phyloP scores from a whole-genome alignment of 1,140 invertebrate genomes.

The Bombus huntii region DNA sequence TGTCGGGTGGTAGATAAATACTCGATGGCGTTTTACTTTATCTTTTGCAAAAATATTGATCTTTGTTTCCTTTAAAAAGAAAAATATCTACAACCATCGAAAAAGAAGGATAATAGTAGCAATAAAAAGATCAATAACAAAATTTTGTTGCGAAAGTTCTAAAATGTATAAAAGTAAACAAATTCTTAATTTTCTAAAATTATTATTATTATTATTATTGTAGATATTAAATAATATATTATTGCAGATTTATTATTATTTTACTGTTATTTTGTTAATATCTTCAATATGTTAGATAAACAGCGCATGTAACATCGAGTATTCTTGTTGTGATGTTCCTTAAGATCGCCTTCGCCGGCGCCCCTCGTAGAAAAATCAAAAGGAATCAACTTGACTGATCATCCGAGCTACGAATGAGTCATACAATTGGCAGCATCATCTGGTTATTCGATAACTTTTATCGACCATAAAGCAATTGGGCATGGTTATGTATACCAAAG shows the following conservation, averaged over 20 bases:
- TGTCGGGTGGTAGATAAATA: background rate
- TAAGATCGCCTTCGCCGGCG: background rate
- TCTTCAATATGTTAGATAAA: background rate
- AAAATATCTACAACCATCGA: background rate
- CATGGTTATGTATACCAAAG: background rate
- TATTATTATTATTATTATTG: background rate
- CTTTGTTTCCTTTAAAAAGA: background rate
- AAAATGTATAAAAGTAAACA: background rate
- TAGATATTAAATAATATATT: background rate
- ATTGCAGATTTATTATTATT: background rate
- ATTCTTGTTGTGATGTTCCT: background rate
- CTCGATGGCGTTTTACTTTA: background rate
- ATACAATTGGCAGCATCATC: constrained; percentile 24
- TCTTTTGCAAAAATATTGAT: background rate
- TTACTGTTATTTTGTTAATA: background rate
- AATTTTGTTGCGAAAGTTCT: background rate
- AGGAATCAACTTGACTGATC: constrained; percentile 11
- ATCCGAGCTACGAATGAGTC: constrained; percentile 31
- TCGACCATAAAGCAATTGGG: constrained; percentile 12
- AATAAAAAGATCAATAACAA: too few species aligned
- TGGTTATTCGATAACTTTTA: constrained; percentile 45
- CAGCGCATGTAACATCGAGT: background rate
- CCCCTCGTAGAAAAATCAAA: background rate
- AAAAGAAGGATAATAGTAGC: background rate
- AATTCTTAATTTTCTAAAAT: too few species aligned